These are phyloP conservation scores for Macrophya annulata DNA, from an alignment of 2,888 invertebrate genomes.

Conservation along the genomic window DNA sequence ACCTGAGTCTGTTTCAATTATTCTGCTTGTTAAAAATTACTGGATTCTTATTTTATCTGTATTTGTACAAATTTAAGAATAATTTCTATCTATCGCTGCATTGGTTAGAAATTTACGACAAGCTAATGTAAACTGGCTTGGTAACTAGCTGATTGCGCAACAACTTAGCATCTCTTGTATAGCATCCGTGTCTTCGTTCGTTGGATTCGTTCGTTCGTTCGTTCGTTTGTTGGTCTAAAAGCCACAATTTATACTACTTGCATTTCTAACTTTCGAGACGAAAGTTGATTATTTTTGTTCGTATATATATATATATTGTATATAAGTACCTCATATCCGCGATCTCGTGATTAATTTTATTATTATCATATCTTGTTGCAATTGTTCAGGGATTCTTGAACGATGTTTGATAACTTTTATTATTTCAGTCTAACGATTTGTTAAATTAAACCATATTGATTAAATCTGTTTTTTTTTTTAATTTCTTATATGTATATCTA, in stretches of 20 bases:
- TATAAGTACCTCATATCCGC: not conserved
- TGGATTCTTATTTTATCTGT: not conserved
- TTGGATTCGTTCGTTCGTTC: not conserved
- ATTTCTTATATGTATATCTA: not conserved
- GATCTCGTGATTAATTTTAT: constrained; percentile 15
- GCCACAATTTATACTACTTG: not conserved
- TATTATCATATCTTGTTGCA: constrained; percentile 15
- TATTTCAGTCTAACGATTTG: no score
- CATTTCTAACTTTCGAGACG: constrained; percentile 18
- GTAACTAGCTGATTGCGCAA: constrained; percentile 17
- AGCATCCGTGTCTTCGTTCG: not conserved
- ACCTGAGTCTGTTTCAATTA: not conserved
- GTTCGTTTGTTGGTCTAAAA: constrained; percentile 18
- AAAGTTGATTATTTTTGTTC: constrained; percentile 37
- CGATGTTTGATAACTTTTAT: not conserved
- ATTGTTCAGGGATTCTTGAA: not conserved
- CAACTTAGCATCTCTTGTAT: not conserved
- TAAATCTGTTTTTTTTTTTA: not conserved
- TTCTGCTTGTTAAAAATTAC: no score
- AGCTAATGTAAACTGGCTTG: not conserved
- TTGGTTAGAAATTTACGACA: not conserved
- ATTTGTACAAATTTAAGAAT: not conserved
- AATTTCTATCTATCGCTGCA: not conserved
- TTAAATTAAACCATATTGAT: not conserved
- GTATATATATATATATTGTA: no score